Base-by-base conservation (phyloP, 2,888 invertebrate genomes). In the Baccha elongata region DNA sequence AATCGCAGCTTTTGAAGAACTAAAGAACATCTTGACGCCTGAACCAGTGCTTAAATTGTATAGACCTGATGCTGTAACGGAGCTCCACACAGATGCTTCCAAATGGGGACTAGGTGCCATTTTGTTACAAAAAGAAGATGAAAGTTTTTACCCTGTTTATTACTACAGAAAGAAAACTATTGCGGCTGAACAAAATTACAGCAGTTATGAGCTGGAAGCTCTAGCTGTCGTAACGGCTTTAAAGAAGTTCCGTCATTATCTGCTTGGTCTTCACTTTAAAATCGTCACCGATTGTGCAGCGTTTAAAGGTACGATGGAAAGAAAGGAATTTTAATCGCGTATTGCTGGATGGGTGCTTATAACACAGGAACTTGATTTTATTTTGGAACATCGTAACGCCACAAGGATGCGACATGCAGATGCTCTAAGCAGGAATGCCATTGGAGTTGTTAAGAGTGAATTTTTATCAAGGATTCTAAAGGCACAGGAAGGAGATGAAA, bases 321-420 rank as follows among this genome's bases (percentile, higher is more conserved):
- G 6, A 76, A 50, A 87, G 87, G 89, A 55, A 86, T 86, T 68
- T 53, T 65, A 23, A 42, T 87, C 44, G n/a, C n/a, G n/a, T n/a
- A n/a, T n/a, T n/a, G n/a, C n/a, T n/a, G n/a, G n/a, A n/a, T 6
- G 4, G 19, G 88, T 84, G 86, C 73, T 79, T 83, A 87, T 81
- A 3, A 60, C 83, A 6, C 53, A 84, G 35, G 78, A 84, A 19
- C 80, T 64, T 37, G 42, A 80, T 1, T 86, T 83, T 26, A 21
- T 11, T 3, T 21, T 85, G 8, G 65, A 78, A 46, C 83, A 85
- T 58, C 46, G 84, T 7, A 17, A 44, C 11, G 75, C 76, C 1
- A 85, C 81, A 42, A 35, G 7, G 17, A 78, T 79, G 73, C 5
- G 29, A 4, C 26, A 26, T 6, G 26, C 26, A 26, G 85, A 86